Conservation (phyloP, 64 coral and sea anemone genomes). For the Orbicella faveolata region DNA sequence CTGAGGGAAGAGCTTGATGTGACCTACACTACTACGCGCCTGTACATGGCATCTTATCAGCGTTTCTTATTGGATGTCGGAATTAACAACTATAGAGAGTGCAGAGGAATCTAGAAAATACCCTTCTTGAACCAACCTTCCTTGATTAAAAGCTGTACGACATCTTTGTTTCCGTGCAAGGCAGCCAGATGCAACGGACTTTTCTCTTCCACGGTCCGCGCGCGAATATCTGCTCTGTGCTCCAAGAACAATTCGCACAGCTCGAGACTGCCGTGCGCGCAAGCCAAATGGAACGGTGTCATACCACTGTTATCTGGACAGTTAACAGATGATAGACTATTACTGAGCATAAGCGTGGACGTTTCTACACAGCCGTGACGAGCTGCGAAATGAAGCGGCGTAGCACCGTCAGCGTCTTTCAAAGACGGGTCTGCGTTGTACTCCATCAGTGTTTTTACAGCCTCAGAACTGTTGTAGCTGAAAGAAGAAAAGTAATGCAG, state of each 20-base stretch:
- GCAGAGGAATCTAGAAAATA: background rate
- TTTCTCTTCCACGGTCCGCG: slow-evolving; percentile 29
- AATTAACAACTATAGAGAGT: background rate
- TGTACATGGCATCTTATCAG: no score
- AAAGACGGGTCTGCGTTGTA: slow-evolving; percentile 62
- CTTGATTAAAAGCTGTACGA: slow-evolving; percentile 60
- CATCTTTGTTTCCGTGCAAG: slow-evolving; percentile 39
- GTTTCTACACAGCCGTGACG: slow-evolving; percentile 53
- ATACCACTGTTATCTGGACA: slow-evolving; percentile 53
- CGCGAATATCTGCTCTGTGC: slow-evolving; percentile 30
- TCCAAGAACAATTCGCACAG: slow-evolving; percentile 63
- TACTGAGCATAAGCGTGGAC: slow-evolving; percentile 38
- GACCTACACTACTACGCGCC: no score
- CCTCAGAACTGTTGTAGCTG: slow-evolving; percentile 69
- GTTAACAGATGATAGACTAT: slow-evolving; percentile 51
- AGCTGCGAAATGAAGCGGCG: slow-evolving; percentile 76
- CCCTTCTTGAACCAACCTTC: slow-evolving; percentile 38
- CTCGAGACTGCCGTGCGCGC: slow-evolving; percentile 49
- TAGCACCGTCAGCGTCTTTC: slow-evolving; percentile 49
- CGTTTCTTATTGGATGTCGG: no score
- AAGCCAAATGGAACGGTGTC: slow-evolving; percentile 76
- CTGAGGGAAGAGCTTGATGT: background rate
- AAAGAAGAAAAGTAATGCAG: no score
- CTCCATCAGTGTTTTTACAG: slow-evolving; percentile 51
- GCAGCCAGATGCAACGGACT: slow-evolving; percentile 70